A percentile compares a stretch with the other conserved stretches of the same genome.
phyloP scores from a whole-genome alignment of 2,113 vertebrate genomes.

The Dasyurus viverrinus region DNA sequence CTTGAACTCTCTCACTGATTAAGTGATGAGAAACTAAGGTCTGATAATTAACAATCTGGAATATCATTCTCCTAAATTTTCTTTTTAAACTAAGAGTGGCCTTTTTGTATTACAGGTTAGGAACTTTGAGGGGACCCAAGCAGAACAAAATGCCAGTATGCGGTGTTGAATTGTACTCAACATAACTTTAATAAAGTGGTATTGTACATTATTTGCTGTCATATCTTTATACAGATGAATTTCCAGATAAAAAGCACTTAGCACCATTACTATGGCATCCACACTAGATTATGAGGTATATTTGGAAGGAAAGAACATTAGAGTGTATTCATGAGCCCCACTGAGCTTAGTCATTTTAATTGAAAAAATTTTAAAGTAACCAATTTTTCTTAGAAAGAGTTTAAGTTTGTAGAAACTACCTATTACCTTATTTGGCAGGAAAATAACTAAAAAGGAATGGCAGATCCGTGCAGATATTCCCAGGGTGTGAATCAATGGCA shows the following conservation, averaged over 20 bases:
- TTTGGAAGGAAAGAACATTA: not conserved
- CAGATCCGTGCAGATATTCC: not conserved
- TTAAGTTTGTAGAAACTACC: not conserved
- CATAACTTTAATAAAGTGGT: not conserved
- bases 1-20: slow-evolving; percentile 90
- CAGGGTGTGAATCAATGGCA: not conserved
- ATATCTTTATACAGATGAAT: not conserved
- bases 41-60: slow-evolving; percentile 76
- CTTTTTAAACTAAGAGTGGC: not conserved
- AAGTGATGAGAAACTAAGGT: slow-evolving; percentile 84
- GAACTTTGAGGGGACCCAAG: not conserved
- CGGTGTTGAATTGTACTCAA: not conserved
- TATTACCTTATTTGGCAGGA: not conserved
- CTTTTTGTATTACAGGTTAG: not conserved
- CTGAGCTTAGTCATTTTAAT: not conserved
- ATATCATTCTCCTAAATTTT: not conserved
- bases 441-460: not conserved
- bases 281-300: not conserved
- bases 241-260: not conserved
- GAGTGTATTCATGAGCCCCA: not conserved
- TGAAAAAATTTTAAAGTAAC: not conserved
- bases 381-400: not conserved
- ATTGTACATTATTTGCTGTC: not conserved
- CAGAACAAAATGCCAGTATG: not conserved
- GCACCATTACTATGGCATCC: not conserved